A percentile compares a stretch with the other conserved stretches of the same genome.
Evolutionary conservation across 2,888 invertebrate genomes (phyloP).

Genomic region (Drosophila ustulata): DNA sequence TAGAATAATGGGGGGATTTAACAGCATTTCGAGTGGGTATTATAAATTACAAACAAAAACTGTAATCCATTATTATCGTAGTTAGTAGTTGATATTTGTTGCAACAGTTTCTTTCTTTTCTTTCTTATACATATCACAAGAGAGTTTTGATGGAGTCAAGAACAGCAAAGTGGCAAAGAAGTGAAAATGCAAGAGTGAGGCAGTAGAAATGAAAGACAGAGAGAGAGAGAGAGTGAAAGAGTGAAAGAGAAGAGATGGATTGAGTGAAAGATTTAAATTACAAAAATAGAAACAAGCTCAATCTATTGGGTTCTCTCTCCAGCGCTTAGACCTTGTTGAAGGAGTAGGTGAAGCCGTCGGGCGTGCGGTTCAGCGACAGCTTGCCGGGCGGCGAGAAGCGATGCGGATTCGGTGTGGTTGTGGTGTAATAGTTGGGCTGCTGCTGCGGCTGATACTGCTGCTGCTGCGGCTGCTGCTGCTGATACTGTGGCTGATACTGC

Average conservation of each 20-base stretch:
- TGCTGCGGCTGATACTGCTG: constrained; percentile 76
- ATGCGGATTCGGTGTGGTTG: constrained; percentile 89
- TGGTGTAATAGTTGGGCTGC: constrained; percentile 83
- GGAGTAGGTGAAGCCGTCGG: constrained; percentile 94
- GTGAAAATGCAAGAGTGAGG: constrained; percentile 21
- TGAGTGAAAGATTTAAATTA: constrained; percentile 49
- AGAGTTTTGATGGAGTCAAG: constrained; percentile 76
- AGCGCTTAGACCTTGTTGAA: constrained; percentile 88
- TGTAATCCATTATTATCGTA: constrained; percentile 44
- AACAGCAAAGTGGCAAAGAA: constrained; percentile 28
- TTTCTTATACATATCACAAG: constrained; percentile 77
- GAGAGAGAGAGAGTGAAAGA: constrained; percentile 23
- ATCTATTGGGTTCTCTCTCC: constrained; percentile 75
- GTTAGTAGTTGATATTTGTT: constrained; percentile 53
- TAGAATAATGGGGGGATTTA: constrained; percentile 27
- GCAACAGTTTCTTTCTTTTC: constrained; percentile 43
- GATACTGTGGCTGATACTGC: constrained; percentile 82
- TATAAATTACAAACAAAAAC: constrained; percentile 64
- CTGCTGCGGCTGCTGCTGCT: constrained; percentile 86
- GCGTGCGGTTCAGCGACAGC: constrained; percentile 93
- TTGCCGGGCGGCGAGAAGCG: constrained; percentile 94
- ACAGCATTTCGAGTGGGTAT: constrained; percentile 56
- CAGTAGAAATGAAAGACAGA: constrained; percentile 13
- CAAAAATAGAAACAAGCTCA: constrained; percentile 68
- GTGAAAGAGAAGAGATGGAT: constrained; percentile 14